Conservation (phyloP, 2,797 vertebrate species). For the Cheirogaleus major region DNA sequence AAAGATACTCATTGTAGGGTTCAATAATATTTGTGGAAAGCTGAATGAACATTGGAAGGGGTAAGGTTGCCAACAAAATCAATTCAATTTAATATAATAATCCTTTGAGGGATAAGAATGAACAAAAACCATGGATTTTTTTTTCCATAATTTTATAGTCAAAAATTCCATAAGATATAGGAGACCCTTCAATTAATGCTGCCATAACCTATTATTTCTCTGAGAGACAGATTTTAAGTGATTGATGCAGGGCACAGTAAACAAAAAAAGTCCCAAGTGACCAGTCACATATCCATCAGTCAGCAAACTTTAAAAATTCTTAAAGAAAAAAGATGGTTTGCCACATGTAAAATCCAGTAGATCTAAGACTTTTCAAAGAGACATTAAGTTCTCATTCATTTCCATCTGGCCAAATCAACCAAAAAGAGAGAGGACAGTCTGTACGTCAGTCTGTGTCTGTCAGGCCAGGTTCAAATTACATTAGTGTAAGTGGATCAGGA, state of each 20-base stretch:
- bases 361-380: background rate
- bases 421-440: background rate
- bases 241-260: background rate
- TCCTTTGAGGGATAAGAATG: background rate
- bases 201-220: background rate
- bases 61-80: background rate
- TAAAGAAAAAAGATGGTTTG: background rate
- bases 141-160: background rate
- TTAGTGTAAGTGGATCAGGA: background rate
- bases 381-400: background rate
- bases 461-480: background rate
- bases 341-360: background rate
- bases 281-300: background rate
- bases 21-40: background rate
- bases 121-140: background rate
- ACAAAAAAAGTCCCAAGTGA: background rate
- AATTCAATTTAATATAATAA: background rate
- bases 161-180: background rate
- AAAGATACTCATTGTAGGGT: background rate
- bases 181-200: background rate
- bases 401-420: background rate
- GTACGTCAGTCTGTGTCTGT: background rate
- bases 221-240: background rate
- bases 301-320: background rate
- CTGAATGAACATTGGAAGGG: background rate